Evolutionary conservation across 2,113 vertebrate genomes (phyloP).

Genomic region (Ranitomeya variabilis): DNA sequence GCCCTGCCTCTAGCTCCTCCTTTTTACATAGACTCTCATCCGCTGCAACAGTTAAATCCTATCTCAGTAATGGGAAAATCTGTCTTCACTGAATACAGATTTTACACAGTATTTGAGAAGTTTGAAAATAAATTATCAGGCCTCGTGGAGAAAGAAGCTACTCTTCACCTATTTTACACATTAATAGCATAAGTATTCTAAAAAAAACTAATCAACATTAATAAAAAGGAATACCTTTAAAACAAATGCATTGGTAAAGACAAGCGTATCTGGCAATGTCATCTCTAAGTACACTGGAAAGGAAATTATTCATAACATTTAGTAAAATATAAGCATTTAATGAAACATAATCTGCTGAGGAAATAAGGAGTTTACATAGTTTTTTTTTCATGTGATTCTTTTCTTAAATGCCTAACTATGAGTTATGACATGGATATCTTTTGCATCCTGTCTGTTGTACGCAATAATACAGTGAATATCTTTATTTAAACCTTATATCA

Average conservation of each 20-base stretch:
- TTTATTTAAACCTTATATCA: slow-evolving; percentile 4
- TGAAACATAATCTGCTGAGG: slow-evolving; percentile 13
- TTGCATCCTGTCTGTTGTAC: slow-evolving; percentile 30
- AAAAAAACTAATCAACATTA: too few relatives aligned
- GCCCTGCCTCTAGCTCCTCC: too few relatives aligned
- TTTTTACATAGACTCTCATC: too few relatives aligned
- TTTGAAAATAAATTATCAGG: too few relatives aligned
- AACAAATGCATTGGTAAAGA: not conserved
- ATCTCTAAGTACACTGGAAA: not conserved
- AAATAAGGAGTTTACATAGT: not conserved
- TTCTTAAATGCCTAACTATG: not conserved
- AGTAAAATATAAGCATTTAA: not conserved
- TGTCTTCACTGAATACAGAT: too few relatives aligned
- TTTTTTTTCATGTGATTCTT: slow-evolving; percentile 12
- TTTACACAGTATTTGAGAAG: too few relatives aligned
- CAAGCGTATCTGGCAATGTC: not conserved
- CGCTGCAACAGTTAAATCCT: too few relatives aligned
- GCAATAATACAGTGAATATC: not conserved
- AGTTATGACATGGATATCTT: not conserved
- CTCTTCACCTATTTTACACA: too few relatives aligned
- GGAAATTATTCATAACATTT: not conserved
- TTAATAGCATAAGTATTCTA: too few relatives aligned
- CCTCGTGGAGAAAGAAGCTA: too few relatives aligned
- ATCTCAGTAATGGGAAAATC: too few relatives aligned
- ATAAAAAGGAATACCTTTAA: not conserved